Evolutionary conservation across 35 echinoderm and acorn worm genomes (phyloP).

Genomic region (Chiridota heheva): DNA sequence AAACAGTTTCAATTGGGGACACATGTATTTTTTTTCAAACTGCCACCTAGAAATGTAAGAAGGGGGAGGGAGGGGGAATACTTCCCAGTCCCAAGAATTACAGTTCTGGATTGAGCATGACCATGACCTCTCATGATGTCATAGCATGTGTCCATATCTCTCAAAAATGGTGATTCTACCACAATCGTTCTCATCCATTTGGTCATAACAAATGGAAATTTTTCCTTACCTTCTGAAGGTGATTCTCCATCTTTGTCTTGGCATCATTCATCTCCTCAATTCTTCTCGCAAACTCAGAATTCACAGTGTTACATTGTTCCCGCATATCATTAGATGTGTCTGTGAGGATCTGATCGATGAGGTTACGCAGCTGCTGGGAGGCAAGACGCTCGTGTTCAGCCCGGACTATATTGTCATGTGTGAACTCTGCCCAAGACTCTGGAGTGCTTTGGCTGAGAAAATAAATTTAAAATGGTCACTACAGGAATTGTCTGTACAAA

Average conservation of each 20-base stretch:
- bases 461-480: conserved; percentile 22
- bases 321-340: conserved; percentile 99
- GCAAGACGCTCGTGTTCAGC: conserved; percentile 92
- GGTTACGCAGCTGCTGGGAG: conserved; percentile 84
- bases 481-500: too few relatives aligned
- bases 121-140: too few relatives aligned
- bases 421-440: conserved; percentile 94
- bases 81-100: too few relatives aligned
- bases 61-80: too few relatives aligned
- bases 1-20: too few relatives aligned
- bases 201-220: too few relatives aligned
- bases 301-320: conserved; percentile 97
- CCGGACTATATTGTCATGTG: conserved; percentile 95
- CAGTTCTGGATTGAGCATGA: too few relatives aligned
- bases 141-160: too few relatives aligned
- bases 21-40: too few relatives aligned
- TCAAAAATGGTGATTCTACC: too few relatives aligned
- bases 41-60: too few relatives aligned
- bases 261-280: conserved; percentile 98
- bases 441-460: conserved; percentile 76
- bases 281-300: conserved; percentile 91
- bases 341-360: conserved; percentile 92
- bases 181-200: too few relatives aligned
- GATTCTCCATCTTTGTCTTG: conserved; percentile 95
- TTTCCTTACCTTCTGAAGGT: conserved; percentile 77